Evolutionary conservation across 2,797 vertebrate species (phyloP).

Genomic region (Protosalanx chinensis): DNA sequence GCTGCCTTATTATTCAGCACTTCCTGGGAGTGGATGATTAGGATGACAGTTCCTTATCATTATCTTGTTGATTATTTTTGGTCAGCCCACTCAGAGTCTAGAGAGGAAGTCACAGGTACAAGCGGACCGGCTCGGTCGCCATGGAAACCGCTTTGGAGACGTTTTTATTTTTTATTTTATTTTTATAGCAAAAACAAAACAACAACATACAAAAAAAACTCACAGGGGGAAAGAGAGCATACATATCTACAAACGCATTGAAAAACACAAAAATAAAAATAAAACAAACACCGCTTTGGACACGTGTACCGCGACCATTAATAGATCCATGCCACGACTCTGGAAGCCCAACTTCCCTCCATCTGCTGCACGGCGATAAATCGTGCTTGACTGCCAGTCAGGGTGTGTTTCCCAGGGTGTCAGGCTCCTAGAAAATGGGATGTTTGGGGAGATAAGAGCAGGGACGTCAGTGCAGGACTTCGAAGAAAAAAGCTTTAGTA

Average conservation of each 20-base stretch:
- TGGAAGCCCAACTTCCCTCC: background rate
- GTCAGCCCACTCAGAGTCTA: background rate
- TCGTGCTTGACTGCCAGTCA: background rate
- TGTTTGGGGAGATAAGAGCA: constrained; percentile 40
- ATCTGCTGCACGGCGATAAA: background rate
- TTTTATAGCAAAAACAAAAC: no score
- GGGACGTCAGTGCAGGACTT: constrained; percentile 49
- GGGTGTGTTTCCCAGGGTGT: constrained; percentile 1
- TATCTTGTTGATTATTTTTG: background rate
- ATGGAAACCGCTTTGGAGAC: constrained; percentile 47
- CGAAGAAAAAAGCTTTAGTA: constrained; percentile 51
- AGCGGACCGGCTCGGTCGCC: constrained; percentile 49
- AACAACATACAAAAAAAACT: no score
- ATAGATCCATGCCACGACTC: background rate
- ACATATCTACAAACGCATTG: no score
- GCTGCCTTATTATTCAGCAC: constrained; percentile 17
- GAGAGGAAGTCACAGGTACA: constrained; percentile 15
- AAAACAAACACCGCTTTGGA: no score
- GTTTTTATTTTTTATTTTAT: constrained; percentile 31
- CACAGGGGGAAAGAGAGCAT: no score
- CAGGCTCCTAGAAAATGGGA: constrained; percentile 65
- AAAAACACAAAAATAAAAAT: no score
- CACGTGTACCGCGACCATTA: no score
- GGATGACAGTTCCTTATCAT: background rate
- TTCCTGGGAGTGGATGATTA: constrained; percentile 21